Percentiles rank a stretch among this genome's conserved stretches.
These are phyloP conservation scores for Cryptops parisi DNA, from an alignment of 2,888 invertebrate genomes.

Conservation along the genomic window DNA sequence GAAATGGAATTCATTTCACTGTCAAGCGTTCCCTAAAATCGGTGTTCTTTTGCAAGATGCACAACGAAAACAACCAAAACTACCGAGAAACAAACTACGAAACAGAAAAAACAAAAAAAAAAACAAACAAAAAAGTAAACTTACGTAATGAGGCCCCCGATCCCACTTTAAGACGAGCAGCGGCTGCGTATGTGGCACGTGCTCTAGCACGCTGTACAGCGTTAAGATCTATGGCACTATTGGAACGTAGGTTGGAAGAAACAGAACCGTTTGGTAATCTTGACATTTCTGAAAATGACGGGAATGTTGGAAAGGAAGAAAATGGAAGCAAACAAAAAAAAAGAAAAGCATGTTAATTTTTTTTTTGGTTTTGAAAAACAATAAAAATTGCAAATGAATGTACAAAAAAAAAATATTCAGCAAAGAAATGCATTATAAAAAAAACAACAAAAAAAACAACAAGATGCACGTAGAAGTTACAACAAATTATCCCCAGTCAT, in stretches of 20 bases:
- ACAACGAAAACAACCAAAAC: not conserved
- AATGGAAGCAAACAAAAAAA: constrained; percentile 3
- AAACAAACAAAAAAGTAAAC: constrained; percentile 30
- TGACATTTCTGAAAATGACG: constrained; percentile 10
- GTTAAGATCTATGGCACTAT: constrained; percentile 85
- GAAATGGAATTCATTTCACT: too few relatives aligned
- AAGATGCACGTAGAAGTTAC: not conserved
- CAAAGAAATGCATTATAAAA: not conserved
- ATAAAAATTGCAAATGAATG: not conserved
- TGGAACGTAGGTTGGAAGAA: constrained; percentile 45
- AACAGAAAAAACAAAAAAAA: not conserved
- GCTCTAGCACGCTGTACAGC: constrained; percentile 70
- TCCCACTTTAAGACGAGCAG: constrained; percentile 57
- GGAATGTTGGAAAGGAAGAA: not conserved
- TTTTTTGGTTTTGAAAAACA: constrained; percentile 6
- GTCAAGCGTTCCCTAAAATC: too few relatives aligned
- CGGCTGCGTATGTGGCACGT: constrained; percentile 63
- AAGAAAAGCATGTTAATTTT: not conserved
- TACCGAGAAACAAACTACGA: constrained; percentile 4
- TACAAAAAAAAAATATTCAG: constrained; percentile 2
- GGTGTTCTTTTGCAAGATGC: not conserved
- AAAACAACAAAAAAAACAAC: constrained; percentile 3
- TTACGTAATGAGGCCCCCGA: constrained; percentile 55
- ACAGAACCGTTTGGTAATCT: constrained; percentile 20
- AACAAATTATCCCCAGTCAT: not conserved